A percentile compares a stretch with the other conserved stretches of the same genome.
Conservation (phyloP, 2,797 vertebrate species). For the Micromesistius poutassou region DNA sequence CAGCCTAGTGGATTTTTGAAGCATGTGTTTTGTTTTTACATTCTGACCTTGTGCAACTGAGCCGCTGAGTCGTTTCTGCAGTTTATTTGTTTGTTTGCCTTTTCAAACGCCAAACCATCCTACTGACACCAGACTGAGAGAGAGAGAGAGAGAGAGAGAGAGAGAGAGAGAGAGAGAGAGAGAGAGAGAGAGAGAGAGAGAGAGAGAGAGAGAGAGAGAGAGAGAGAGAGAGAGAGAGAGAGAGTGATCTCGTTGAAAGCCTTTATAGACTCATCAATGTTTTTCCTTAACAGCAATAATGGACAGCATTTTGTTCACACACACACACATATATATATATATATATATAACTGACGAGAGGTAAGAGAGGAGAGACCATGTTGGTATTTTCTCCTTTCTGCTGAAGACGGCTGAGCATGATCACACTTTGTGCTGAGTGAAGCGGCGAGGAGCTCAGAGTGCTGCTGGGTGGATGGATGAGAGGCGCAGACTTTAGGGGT, state of each 20-base stretch:
- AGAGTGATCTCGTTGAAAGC: not conserved
- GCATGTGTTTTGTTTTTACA: not conserved
- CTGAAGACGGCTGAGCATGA: not conserved
- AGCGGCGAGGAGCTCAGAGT: not conserved
- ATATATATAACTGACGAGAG: slow-evolving; percentile 39
- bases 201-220: too few species aligned
- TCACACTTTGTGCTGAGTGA: not conserved
- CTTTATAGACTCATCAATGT: not conserved
- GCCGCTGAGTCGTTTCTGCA: too few species aligned
- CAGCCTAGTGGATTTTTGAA: not conserved
- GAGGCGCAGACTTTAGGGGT: not conserved
- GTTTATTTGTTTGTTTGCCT: not conserved
- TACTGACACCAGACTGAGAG: too few species aligned
- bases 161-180: too few species aligned
- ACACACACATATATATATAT: not conserved
- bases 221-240: too few species aligned
- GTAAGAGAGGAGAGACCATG: slow-evolving; percentile 42
- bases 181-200: too few species aligned
- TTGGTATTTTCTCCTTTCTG: slow-evolving; percentile 55
- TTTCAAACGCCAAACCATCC: too few species aligned
- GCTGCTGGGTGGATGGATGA: not conserved
- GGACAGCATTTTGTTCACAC: not conserved
- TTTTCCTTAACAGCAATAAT: not conserved
- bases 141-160: too few species aligned
- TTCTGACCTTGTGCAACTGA: not conserved